A percentile compares a stretch with the other conserved stretches of the same genome.
Evolutionary conservation across 1,140 invertebrate species (phyloP).

Genomic region (Panulirus ornatus): DNA sequence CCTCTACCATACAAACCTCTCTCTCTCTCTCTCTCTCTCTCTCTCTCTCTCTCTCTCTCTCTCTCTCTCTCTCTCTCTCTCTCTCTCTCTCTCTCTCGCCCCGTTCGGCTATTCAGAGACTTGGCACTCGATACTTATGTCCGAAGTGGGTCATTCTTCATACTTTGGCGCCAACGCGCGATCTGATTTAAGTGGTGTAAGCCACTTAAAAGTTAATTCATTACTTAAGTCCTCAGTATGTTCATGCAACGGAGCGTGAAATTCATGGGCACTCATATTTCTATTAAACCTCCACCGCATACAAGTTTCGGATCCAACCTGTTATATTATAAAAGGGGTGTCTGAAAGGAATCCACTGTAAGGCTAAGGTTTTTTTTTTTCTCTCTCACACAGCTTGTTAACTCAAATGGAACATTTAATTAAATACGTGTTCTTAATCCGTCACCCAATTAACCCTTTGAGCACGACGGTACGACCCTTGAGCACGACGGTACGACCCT

Average conservation of each 20-base stretch:
- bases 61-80: too few relatives aligned
- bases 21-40: conserved; percentile 35
- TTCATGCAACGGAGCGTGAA: conserved; percentile 38
- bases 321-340: background rate
- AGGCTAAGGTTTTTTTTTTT: background rate
- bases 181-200: conserved; percentile 40
- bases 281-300: conserved; percentile 17
- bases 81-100: too few relatives aligned
- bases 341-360: background rate
- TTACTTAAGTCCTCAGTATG: conserved; percentile 40
- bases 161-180: conserved; percentile 6
- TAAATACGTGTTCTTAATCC: conserved; percentile 34
- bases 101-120: too few relatives aligned
- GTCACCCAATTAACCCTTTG: background rate
- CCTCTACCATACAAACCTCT: too few relatives aligned
- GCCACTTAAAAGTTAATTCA: conserved; percentile 36
- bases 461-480: too few relatives aligned
- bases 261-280: conserved; percentile 39
- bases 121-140: conserved; percentile 23
- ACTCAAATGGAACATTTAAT: conserved; percentile 38
- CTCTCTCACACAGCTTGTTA: conserved; percentile 8
- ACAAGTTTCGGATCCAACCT: background rate
- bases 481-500: too few relatives aligned
- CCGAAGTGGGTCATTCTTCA: conserved; percentile 29
- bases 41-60: conserved; percentile 44